These are phyloP conservation scores for Drosophila buzzatii DNA, from an alignment of 2,888 invertebrate genomes.

Conservation along the genomic window DNA sequence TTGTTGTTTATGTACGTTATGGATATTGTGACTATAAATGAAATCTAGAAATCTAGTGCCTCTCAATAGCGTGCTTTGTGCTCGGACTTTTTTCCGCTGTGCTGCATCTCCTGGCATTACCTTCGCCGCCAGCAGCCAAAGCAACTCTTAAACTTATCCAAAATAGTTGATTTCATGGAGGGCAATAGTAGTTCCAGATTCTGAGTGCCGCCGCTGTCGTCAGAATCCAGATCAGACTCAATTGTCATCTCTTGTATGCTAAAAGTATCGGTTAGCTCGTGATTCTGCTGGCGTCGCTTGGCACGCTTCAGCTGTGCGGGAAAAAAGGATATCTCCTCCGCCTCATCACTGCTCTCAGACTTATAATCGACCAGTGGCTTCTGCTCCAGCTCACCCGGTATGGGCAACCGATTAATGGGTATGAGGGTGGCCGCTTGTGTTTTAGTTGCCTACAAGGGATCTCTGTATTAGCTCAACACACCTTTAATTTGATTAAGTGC, in stretches of 20 bases:
- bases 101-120: constrained; percentile 57
- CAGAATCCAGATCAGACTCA: constrained; percentile 84
- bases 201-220: constrained; percentile 83
- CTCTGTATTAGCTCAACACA: neutral
- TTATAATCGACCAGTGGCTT: constrained; percentile 85
- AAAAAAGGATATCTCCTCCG: constrained; percentile 85
- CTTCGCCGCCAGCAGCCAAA: constrained; percentile 75
- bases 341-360: constrained; percentile 84
- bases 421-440: constrained; percentile 83
- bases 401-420: constrained; percentile 84
- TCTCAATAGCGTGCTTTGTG: constrained; percentile 71
- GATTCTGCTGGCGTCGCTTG: constrained; percentile 75
- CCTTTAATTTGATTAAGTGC: constrained; percentile 10
- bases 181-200: constrained; percentile 84
- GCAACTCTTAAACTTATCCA: constrained; percentile 77
- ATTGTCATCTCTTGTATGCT: constrained; percentile 86
- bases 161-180: constrained; percentile 77
- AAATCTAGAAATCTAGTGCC: constrained; percentile 61
- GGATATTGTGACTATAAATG: constrained; percentile 45
- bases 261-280: constrained; percentile 84
- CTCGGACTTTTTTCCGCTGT: constrained; percentile 31
- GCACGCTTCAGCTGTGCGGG: constrained; percentile 79
- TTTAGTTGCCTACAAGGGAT: constrained; percentile 78
- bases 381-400: constrained; percentile 84
- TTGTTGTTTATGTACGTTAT: constrained; percentile 48